These are phyloP conservation scores for Chlorodrepanis virens DNA, from an alignment of 2,113 vertebrate genomes.

Conservation along the genomic window DNA sequence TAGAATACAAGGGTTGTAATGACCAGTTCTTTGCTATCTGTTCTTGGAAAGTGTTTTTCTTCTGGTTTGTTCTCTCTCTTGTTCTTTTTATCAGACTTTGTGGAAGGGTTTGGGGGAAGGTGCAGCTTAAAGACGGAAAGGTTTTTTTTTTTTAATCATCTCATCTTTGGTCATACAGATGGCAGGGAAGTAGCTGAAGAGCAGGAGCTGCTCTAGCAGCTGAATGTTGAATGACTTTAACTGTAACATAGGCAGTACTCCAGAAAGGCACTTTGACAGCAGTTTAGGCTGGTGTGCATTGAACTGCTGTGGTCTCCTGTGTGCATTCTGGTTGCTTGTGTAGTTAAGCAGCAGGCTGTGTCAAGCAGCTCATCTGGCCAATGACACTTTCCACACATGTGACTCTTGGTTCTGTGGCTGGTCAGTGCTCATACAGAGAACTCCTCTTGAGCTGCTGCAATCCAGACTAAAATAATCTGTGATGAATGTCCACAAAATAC, in stretches of 20 bases:
- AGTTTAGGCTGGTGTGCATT: not conserved
- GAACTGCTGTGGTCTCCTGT: rapidly evolving
- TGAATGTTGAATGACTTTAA: not conserved
- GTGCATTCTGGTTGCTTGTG: rapidly evolving
- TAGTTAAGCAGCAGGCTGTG: not conserved
- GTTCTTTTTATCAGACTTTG: not conserved
- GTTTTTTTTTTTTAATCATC: not conserved
- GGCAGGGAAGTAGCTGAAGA: not conserved
- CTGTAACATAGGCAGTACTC: not conserved
- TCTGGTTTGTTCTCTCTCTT: not conserved
- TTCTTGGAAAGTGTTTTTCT: not conserved
- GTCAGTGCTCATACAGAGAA: not conserved
- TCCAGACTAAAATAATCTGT: not conserved
- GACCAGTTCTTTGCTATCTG: not conserved
- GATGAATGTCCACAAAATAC: not conserved
- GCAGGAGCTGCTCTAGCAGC: not conserved
- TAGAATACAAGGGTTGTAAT: not conserved
- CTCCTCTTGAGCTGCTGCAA: not conserved
- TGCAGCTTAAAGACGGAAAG: not conserved
- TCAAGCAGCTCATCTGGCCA: not conserved
- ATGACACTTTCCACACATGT: not conserved
- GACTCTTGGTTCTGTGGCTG: not conserved
- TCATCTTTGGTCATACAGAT: not conserved
- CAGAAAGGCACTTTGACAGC: not conserved
- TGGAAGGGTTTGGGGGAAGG: not conserved